These are phyloP conservation scores for Ochropacha duplaris DNA, from an alignment of 2,888 invertebrate species.

Conservation along the genomic window DNA sequence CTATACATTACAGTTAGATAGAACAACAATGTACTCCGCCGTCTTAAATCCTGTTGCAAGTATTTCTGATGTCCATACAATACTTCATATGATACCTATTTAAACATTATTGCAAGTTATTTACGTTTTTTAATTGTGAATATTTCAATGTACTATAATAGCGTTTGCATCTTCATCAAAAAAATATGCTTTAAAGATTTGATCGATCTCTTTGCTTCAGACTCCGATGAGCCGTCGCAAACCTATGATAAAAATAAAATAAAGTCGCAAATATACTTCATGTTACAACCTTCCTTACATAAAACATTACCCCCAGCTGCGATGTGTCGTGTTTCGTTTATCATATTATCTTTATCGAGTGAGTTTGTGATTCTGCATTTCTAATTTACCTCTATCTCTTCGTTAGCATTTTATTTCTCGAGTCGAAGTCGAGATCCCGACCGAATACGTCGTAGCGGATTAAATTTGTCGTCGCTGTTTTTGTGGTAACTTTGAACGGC, in stretches of 20 bases:
- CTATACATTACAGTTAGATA: background rate
- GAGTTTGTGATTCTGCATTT: conserved; percentile 55
- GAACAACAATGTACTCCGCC: background rate
- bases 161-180: background rate
- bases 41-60: background rate
- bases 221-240: conserved; percentile 22
- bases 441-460: conserved; percentile 40
- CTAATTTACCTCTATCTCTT: conserved; percentile 51
- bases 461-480: conserved; percentile 52
- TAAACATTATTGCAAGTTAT: background rate
- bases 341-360: conserved; percentile 67
- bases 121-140: background rate
- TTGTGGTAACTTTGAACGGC: conserved; percentile 31
- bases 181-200: conserved; percentile 17
- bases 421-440: conserved; percentile 23
- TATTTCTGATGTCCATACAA: background rate
- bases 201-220: conserved; percentile 24
- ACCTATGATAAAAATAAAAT: conserved; percentile 54
- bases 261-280: conserved; percentile 50
- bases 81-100: background rate
- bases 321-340: conserved; percentile 66
- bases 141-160: background rate
- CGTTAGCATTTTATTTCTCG: conserved; percentile 38
- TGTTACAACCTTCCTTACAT: conserved; percentile 57
- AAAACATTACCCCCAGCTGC: conserved; percentile 74